Evolutionary conservation across 1,140 invertebrate species (phyloP).

Genomic region (Drosophila sp.): DNA sequence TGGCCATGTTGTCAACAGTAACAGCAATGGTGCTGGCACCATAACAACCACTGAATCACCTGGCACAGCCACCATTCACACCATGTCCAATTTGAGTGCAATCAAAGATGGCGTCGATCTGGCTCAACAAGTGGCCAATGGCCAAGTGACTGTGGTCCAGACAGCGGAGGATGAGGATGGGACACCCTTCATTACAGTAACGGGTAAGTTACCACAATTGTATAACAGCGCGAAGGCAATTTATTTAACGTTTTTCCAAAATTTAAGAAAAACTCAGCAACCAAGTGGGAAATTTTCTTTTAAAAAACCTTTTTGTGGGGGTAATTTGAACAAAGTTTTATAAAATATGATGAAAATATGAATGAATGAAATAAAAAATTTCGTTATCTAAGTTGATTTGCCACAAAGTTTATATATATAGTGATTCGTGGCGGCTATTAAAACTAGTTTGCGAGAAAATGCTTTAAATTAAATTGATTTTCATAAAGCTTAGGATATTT

Average conservation of each 20-base stretch:
- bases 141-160: constrained; percentile 77
- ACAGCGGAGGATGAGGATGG: constrained; percentile 66
- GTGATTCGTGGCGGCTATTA: no score
- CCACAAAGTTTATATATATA: no score
- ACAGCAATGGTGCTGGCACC: constrained; percentile 39
- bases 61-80: constrained; percentile 54
- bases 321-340: no score
- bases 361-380: no score
- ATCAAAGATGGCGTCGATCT: constrained; percentile 68
- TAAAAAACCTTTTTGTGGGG: no score
- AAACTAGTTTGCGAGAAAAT: no score
- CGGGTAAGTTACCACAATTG: constrained; percentile 58
- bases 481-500: no score
- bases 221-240: background rate
- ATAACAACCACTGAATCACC: constrained; percentile 43
- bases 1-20: constrained; percentile 59
- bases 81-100: constrained; percentile 58
- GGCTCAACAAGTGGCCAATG: constrained; percentile 75
- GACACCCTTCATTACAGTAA: constrained; percentile 77
- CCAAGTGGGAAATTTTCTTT: no score
- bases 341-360: no score
- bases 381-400: no score
- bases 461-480: no score
- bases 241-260: background rate
- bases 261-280: background rate